Conservation (phyloP, 2,113 vertebrate genomes). For the Dasyornis broadbenti region DNA sequence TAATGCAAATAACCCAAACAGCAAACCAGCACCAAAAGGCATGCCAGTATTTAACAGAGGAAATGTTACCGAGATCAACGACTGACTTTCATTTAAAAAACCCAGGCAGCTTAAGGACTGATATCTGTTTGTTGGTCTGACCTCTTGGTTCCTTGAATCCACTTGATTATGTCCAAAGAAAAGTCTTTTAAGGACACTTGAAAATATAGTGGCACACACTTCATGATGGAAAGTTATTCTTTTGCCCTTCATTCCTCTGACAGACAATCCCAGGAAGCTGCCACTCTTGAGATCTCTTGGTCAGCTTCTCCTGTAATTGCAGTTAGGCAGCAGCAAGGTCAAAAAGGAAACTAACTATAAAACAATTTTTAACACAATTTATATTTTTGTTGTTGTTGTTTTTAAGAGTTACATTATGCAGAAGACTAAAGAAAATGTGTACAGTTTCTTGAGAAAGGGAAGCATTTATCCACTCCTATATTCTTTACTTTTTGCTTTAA, state of each 20-base stretch:
- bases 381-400: background rate
- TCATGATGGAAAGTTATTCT: background rate
- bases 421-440: background rate
- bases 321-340: background rate
- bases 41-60: background rate
- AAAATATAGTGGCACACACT: background rate
- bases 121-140: background rate
- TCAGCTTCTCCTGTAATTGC: background rate
- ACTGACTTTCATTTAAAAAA: background rate
- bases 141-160: background rate
- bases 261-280: conserved; percentile 33
- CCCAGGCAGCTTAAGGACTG: background rate
- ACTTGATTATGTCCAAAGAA: background rate
- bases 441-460: background rate
- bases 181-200: conserved; percentile 50
- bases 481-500: background rate
- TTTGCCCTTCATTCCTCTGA: conserved; percentile 4
- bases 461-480: background rate
- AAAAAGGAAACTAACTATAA: conserved; percentile 6
- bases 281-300: background rate
- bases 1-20: background rate
- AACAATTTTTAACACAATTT: background rate
- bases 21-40: background rate
- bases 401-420: background rate
- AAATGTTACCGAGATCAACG: background rate